These are phyloP conservation scores for Hylyphantes graminicola DNA, from an alignment of 1,140 invertebrate genomes.

Conservation along the genomic window DNA sequence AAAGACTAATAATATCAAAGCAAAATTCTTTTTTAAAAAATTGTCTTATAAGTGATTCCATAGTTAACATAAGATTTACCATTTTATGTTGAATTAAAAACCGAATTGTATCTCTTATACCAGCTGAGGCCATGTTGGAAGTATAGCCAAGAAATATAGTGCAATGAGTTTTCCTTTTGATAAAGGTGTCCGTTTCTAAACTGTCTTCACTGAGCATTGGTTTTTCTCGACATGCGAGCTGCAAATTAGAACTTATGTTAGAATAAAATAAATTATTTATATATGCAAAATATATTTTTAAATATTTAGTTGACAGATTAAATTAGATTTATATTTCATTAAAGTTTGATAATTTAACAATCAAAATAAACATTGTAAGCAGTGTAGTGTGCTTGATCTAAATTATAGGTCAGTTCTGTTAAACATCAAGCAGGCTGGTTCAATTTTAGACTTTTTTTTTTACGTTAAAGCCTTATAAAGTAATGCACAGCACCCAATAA, in stretches of 20 bases:
- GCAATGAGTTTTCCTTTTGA: constrained; percentile 82
- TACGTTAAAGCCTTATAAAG: too few relatives aligned
- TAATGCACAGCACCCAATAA: too few relatives aligned
- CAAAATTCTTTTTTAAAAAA: neutral
- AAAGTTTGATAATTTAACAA: neutral
- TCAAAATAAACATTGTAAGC: too few relatives aligned
- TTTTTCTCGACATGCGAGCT: constrained; percentile 49
- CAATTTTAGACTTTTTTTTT: too few relatives aligned
- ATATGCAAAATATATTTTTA: neutral
- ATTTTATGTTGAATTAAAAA: constrained; percentile 91
- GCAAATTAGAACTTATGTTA: neutral
- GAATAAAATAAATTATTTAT: neutral
- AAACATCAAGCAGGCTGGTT: too few relatives aligned
- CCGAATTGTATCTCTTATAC: constrained; percentile 89
- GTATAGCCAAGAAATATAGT: constrained; percentile 99
- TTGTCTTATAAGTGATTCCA: neutral
- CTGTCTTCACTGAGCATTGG: constrained; percentile 65
- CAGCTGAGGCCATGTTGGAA: constrained; percentile 96
- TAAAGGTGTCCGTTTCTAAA: constrained; percentile 81
- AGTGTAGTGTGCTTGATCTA: too few relatives aligned
- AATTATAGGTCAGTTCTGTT: too few relatives aligned
- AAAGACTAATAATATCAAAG: too few relatives aligned
- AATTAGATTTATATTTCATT: neutral
- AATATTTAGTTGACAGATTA: neutral
- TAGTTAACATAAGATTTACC: constrained; percentile 68